Base-by-base conservation (phyloP, 1,140 invertebrate genomes). In the Chrysomallon squamiferum region DNA sequence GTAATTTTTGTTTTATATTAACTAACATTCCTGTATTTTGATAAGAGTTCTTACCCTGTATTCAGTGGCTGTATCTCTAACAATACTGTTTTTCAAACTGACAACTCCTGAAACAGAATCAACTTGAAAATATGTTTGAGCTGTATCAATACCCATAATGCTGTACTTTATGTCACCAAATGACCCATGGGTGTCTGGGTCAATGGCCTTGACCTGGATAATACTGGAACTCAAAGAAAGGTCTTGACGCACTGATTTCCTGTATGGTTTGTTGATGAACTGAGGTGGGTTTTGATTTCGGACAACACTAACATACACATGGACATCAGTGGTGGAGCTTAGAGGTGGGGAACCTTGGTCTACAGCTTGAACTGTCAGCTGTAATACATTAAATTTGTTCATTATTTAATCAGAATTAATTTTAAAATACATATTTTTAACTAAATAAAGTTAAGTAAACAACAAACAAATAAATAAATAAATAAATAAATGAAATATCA, bases 71-170 rank as follows among this genome's bases (percentile, higher is more conserved):
- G 35, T 45, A 75, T 96, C 94, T 67, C 91, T 91, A 1, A 91
- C 89, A 38, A 98, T 84, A 62, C 91, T 92, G 67, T 91, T 91
- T 22, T 92, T 93, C 3, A 98, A 84, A 0, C 92, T 88, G n/a
- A 74, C 66, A 4, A 57, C 41, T 3, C 73, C 73, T 3, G 64
- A 61, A 3, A 3, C 7, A 20, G 64, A 18, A 41, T 74, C 61
- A 43, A 74, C 66, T 25, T 13, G 50, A 61, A 74, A 74, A 41
- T 38, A 72, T n/a, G 59, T 66, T 22, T 63, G 41, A 20, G 73
- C 64, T 11, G 35, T n/a, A 59, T 66, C 65, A 54, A 76, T 66
- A 13, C 74, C 74, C 62, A 76, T 69, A 1, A 77, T 66, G 41
- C 61, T 58, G 61, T 73, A 77, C 5, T 59, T 59, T 41, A 50